Base-by-base conservation (phyloP, 2,888 invertebrate species). In the Lepeophtheirus nordmannii region DNA sequence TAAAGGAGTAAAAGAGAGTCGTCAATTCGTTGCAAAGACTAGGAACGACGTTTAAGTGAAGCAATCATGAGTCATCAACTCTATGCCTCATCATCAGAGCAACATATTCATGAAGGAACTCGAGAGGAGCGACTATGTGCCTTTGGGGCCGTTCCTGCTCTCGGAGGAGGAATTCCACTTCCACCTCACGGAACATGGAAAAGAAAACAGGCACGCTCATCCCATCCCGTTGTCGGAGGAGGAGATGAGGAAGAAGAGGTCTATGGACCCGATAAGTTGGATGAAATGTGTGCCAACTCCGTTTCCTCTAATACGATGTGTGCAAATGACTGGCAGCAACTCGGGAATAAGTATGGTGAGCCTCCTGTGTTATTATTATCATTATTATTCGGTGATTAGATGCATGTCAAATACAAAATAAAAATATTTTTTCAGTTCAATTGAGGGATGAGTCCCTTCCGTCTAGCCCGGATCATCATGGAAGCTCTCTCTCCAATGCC, bases 141-240 rank as follows among this genome's bases (percentile, higher is more conserved):
- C 53, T 46, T 46, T 46, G 53, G 53, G 5, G 53, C 53, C 53
- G 53, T 46, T 46, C 53, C 53, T 17, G 53, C 53, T 17, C 53
- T 46, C n/a, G 53, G 53, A 14, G 53, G 53, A 14, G 53, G 53
- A 17, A 8, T 46, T 46, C 53, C 53, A 3, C 53, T 46, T 46
- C 53, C 53, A 8, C 53, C 53, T 7, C 53, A 46, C 8, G 53
- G 53, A 8, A 46, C 53, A 3, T 14, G 53, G 17, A 46, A 17
- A 8, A 17, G 17, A 46, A 17, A 14, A 8, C 14, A 46, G 17
- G 8, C 5, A 14, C 53, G 53, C 53, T 46, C 53, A 14, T 46
- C 53, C 8, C 17, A 3, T 17, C 53, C 17, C 17, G 8, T 17
- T n/a, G n/a, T 46, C 53, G n/a, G 8, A n/a, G 53, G 14, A 11